Evolutionary conservation across 2,113 vertebrate species (phyloP).

Genomic region (Corapipo altera): DNA sequence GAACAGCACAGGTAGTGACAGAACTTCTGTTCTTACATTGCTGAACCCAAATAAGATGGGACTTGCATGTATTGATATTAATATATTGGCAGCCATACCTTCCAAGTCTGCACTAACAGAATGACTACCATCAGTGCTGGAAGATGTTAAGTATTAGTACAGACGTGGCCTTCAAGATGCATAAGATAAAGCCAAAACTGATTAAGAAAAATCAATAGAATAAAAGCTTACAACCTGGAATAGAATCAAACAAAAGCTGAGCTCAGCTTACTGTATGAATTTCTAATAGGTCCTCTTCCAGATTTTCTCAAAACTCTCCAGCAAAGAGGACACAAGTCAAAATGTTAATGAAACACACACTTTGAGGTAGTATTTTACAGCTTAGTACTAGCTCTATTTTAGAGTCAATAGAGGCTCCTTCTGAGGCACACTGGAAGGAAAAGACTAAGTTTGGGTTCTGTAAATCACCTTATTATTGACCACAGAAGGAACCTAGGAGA

Average conservation of each 20-base stretch:
- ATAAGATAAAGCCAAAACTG: not conserved
- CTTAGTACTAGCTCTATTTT: not conserved
- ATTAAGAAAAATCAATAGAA: slow-evolving; percentile 27
- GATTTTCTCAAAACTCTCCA: not conserved
- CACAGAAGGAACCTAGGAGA: not conserved
- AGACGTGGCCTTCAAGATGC: not conserved
- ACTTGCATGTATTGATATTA: not conserved
- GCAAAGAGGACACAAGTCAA: not conserved
- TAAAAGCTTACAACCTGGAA: not conserved
- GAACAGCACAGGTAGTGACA: not conserved
- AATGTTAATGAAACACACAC: not conserved
- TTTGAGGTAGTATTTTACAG: not conserved
- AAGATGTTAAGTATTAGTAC: not conserved
- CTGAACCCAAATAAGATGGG: not conserved
- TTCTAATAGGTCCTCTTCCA: not conserved
- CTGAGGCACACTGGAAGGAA: not conserved
- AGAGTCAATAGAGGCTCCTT: not conserved
- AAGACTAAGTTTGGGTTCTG: not conserved
- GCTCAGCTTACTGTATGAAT: not conserved
- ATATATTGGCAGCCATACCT: not conserved
- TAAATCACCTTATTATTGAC: not conserved
- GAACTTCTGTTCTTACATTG: not conserved
- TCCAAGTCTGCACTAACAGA: not conserved
- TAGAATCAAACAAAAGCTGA: not conserved
- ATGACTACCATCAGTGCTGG: not conserved